Base-by-base conservation (phyloP, 2,113 vertebrate species). In the Lophochroa leadbeateri region DNA sequence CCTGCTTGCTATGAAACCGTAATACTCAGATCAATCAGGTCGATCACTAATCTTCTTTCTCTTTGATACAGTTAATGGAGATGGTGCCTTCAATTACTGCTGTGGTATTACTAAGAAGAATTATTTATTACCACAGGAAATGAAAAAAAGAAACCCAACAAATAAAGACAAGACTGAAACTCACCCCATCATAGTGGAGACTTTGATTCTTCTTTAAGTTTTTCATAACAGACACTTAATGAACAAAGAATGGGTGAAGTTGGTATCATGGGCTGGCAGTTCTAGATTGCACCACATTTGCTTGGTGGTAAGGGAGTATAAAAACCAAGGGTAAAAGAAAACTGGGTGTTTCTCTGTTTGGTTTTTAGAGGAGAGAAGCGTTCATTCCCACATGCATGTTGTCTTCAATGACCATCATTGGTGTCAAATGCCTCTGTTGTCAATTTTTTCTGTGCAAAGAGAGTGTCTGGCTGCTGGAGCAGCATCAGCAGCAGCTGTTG, bases 401-500 rank as follows among this genome's bases (percentile, higher is more conserved):
- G 9, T 44, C 43, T 43, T 83, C 25, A 55, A 10, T 50, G n/a
- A 46, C 25, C 23, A 8, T 13, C 3, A 13, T 3, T 24, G 23
- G 28, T 53, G 31, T 41, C 28, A 58, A 49, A 83, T 76, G 35
- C 25, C 72, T 53, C 37, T 49, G 13, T n/a, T 79, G 37, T 35
- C 23, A 18, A 17, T 31, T 29, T 52, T 71, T 72, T 24, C 9
- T 31, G 64, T 15, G 58, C 28, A 29, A 55, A 25, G 11, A 55
- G 39, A 31, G 14, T 5, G n/a, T 9, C 31, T 55, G 67, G 57
- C 60, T 63, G 61, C 65, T 39, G 55, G 25, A 61, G n/a, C 43
- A n/a, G 74, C 53, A 4, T 4, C 2, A 0, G 23, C 39, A 31
- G 68, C 57, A 1, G 2, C 67, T 0, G 7, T 15, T 2, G 1